These are phyloP conservation scores for Melanophora roralis DNA, from an alignment of 2,888 invertebrate species.

Conservation along the genomic window DNA sequence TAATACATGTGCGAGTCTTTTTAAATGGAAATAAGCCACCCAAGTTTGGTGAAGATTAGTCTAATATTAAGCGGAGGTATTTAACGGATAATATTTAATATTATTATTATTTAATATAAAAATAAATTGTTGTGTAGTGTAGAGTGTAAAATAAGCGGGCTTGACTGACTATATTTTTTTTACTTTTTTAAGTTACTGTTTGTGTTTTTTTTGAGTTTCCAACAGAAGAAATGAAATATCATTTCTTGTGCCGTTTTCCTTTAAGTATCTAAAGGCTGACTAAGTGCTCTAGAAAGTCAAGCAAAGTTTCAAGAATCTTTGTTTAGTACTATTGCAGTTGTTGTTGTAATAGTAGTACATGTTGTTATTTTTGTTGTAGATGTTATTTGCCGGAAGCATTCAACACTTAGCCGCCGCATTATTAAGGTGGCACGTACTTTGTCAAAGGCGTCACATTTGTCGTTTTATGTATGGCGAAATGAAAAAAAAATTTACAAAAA, in stretches of 20 bases:
- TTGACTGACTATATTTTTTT: too few relatives aligned
- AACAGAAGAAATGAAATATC: conserved; percentile 38
- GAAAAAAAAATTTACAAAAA: conserved; percentile 6
- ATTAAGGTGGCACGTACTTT: conserved; percentile 73
- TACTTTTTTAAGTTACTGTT: conserved; percentile 2
- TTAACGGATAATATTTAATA: too few relatives aligned
- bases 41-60: too few relatives aligned
- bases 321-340: conserved; percentile 11
- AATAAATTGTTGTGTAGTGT: too few relatives aligned
- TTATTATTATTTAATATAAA: too few relatives aligned
- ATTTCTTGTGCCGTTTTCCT: conserved; percentile 10
- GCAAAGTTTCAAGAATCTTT: not conserved
- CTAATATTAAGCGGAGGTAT: too few relatives aligned
- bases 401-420: conserved; percentile 73
- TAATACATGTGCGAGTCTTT: too few relatives aligned
- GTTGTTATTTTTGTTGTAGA: conserved; percentile 43
- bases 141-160: too few relatives aligned
- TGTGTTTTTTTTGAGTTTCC: not conserved
- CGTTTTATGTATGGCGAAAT: conserved; percentile 25
- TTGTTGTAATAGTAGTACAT: not conserved
- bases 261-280: not conserved
- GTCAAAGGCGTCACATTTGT: conserved; percentile 70
- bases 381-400: conserved; percentile 72
- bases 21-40: too few relatives aligned
- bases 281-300: not conserved